Base-by-base conservation (phyloP, 1,140 invertebrate species). In the Mycetomoellerius zeteki region DNA sequence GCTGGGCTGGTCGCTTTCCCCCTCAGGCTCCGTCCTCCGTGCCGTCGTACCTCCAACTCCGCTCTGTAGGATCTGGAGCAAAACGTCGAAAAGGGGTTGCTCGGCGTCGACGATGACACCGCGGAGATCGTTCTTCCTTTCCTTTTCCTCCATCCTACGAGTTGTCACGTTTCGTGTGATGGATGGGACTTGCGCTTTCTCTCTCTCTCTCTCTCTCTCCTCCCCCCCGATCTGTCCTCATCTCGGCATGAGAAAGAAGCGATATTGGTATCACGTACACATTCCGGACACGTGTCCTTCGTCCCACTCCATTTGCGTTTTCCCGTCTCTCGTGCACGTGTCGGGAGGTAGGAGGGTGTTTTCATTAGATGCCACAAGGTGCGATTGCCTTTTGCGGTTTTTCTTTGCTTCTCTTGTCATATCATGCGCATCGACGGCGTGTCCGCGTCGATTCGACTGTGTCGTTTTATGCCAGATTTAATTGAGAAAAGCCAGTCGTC, bases 1-100 rank as follows among this genome's bases (percentile, higher is more conserved):
- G 76, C 86, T 87, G 78, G 87, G 88, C 58, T 84, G 89, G 86
- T 89, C 81, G 85, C 87, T 90, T 86, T 85, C 54, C 80, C 82
- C 86, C 78, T 86, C 80, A 27, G 8, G 0, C 56, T 72, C 43
- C 82, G 54, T 89, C 62, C 73, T 67, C 54, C 56, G 52, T 85
- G 64, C 67, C 64, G 30, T 76, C 52, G 24, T 64, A 33, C 43
- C 4, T 60, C 52, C 14, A 7, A 27, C 67, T 30, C 21, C 52
- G 81, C 24, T 87, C 7, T 60, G 47, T 30, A 77, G 71, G 73
- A 65, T 84, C 58, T 73, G 54, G 37, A 81, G 62, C 62, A 81
- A 90, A 88, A 87, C 54, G 86, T 47, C 69, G 71, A 90, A 88
- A 90, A 82, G 65, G 58, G 88, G 50, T 72, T 76, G 86, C 77